Evolutionary conservation across 2,888 invertebrate species (phyloP), one percentile per base, ranked within the genome.

Genomic region (Napeogenes sylphis): DNA sequence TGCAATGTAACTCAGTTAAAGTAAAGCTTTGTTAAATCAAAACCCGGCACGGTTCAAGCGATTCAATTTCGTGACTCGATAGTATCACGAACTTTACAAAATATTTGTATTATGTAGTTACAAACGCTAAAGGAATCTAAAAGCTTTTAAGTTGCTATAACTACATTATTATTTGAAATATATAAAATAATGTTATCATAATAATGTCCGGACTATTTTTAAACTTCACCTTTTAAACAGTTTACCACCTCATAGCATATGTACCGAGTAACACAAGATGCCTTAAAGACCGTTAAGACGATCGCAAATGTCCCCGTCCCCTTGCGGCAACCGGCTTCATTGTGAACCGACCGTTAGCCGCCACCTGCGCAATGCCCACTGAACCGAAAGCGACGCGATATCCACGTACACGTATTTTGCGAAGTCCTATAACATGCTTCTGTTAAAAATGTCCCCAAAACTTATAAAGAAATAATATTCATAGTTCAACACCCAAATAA

Each of bases 311-410:
- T 67, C 65, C 67, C 67, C 65, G 69, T 67, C 72, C 66, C 66
- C 68, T 66, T 63, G 68, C 68, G 62, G 64, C 62, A 68, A 63
- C 68, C 63, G 67, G 65, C 68, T 62, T 66, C 68, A 66, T 68
- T 65, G 66, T 68, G 59, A 68, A 59, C 60, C 79, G 82, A 86
- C 90, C 89, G 90, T 90, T 90, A 90, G 80, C 79, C 83, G 83
- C 87, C 89, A 90, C 89, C 89, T 89, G 90, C 87, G 77, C 77
- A 76, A 75, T 83, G 83, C 84, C 80, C 87, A 90, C 77, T 87
- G 88, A 87, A 82, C 86, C 84, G 88, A 83, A 78, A 80, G 84
- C 83, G 88, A 85, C 88, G 81, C 30, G 56, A 56, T 73, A 74
- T 61, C 70, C 75, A 71, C 81, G 82, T 78, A 66, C 58, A 59